These are phyloP conservation scores for Pachycephala philippinensis DNA, from an alignment of 2,113 vertebrate genomes.

Conservation along the genomic window DNA sequence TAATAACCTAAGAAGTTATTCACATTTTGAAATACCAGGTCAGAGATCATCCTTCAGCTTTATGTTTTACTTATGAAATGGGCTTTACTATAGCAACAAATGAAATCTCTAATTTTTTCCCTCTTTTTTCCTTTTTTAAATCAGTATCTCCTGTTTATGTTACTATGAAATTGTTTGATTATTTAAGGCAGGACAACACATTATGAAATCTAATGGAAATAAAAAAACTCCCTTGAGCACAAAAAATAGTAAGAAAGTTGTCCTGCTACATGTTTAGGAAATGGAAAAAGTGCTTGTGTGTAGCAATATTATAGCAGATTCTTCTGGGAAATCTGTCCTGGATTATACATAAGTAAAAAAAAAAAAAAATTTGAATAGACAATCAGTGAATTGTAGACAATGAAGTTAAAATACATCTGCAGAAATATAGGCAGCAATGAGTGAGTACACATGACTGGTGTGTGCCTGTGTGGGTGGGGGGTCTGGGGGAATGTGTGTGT, in stretches of 20 bases:
- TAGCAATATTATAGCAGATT: background rate
- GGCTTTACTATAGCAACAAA: background rate
- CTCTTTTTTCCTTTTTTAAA: fast-evolving
- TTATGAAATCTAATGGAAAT: background rate
- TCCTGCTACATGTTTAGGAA: background rate
- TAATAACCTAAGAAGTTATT: background rate
- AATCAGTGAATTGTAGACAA: background rate
- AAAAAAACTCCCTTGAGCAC: background rate
- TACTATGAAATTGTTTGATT: background rate
- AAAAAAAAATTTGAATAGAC: background rate
- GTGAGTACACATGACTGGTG: background rate
- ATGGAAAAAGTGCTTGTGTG: background rate
- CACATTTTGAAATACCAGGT: background rate
- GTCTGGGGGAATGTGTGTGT: fast-evolving
- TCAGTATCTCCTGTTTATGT: background rate
- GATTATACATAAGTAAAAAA: background rate
- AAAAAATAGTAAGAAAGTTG: background rate
- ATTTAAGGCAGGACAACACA: background rate
- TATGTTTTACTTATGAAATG: background rate
- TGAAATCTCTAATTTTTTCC: fast-evolving
- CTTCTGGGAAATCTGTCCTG: background rate
- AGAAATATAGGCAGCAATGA: background rate
- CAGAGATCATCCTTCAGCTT: background rate
- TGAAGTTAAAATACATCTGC: background rate
- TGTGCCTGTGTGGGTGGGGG: background rate